These are phyloP conservation scores for Heliconius charithonia DNA, from an alignment of 2,888 invertebrate genomes.

Conservation along the genomic window DNA sequence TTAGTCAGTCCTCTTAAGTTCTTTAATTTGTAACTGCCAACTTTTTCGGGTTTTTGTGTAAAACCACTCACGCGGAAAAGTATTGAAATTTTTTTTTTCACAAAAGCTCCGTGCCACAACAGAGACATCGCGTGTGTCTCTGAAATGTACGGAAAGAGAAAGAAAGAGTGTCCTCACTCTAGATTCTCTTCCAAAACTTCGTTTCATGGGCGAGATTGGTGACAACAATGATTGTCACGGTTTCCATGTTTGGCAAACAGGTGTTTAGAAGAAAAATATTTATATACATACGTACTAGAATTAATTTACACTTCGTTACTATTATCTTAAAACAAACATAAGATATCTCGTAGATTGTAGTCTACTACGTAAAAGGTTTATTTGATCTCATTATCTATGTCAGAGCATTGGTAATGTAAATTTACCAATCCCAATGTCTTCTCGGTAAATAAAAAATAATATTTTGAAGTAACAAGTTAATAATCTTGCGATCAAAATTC, in stretches of 20 bases:
- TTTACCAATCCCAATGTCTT: conserved; percentile 9
- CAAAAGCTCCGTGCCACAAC: too few species aligned
- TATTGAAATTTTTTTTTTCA: too few species aligned
- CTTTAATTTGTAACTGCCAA: too few species aligned
- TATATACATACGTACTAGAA: background rate
- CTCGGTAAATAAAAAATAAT: background rate
- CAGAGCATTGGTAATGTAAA: conserved; percentile 22
- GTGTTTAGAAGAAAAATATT: background rate
- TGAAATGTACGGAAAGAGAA: background rate
- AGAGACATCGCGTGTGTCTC: too few species aligned
- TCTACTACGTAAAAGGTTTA: conserved; percentile 40
- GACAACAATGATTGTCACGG: background rate
- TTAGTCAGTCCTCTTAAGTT: too few species aligned
- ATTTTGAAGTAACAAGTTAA: too few species aligned
- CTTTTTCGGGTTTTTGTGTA: too few species aligned
- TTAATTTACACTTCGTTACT: conserved; percentile 37
- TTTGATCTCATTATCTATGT: conserved; percentile 33
- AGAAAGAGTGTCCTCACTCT: background rate
- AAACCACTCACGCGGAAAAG: too few species aligned
- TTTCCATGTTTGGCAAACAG: background rate
- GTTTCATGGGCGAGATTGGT: background rate
- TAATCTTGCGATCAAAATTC: too few species aligned
- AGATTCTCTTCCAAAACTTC: background rate
- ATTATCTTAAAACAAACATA: conserved; percentile 46
- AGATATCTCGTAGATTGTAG: conserved; percentile 37